Percentiles rank a stretch among this genome's conserved stretches.
Conservation (phyloP, 2,888 invertebrate species). For the Amphipoea lucens region DNA sequence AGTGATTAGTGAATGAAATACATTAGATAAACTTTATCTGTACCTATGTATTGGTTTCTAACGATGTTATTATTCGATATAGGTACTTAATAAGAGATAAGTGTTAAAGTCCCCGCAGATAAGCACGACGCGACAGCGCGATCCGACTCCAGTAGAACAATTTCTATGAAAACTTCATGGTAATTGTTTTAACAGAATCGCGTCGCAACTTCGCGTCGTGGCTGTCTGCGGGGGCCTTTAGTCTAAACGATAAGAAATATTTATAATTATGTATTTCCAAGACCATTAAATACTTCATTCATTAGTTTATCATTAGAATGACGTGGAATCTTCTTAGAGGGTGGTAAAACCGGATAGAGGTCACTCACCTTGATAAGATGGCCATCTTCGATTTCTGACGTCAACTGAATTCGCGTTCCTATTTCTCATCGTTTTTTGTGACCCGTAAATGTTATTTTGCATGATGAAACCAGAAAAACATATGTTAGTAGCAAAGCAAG, state of each 20-base stretch:
- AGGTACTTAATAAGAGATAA: conserved; percentile 2
- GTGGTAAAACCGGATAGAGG: not conserved
- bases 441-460: not conserved
- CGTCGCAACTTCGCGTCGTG: no score
- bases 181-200: no score
- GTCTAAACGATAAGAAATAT: conserved; percentile 15
- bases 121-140: no score
- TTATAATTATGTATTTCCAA: not conserved
- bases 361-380: conserved; percentile 7
- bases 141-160: no score
- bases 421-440: not conserved
- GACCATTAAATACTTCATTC: conserved; percentile 12
- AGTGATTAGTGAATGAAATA: conserved; percentile 3
- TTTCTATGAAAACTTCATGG: no score
- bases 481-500: not conserved
- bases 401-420: not conserved
- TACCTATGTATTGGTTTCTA: not conserved
- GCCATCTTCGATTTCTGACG: not conserved
- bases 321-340: not conserved
- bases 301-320: conserved; percentile 5
- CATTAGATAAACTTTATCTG: not conserved
- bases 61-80: not conserved
- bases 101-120: no score
- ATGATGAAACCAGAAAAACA: not conserved
- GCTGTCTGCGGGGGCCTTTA: no score